Evolutionary conservation across 2,888 invertebrate genomes (phyloP), one percentile per base, ranked within the genome.

Genomic region (Fissipunctia ypsillon): DNA sequence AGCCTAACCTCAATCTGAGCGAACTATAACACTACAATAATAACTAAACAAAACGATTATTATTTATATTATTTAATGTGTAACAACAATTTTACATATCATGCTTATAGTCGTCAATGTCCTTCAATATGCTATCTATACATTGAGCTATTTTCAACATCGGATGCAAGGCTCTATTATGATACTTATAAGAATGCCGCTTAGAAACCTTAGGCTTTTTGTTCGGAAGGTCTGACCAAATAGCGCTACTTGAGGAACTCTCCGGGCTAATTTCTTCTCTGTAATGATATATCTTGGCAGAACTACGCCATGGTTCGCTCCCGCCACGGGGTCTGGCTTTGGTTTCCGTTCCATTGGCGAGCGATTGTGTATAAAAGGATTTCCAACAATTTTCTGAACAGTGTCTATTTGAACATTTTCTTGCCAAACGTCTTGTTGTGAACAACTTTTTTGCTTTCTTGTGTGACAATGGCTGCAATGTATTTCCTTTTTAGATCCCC

Each of bases 111-210:
- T 91, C 90, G 52, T 92, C 89, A 45, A 92, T 87, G 74, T 95
- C 92, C 69, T 90, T 88, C 73, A 95, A 77, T 74, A 94, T 84
- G 59, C 79, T 90, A 74, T 95, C 94, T 54, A 95, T 91, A 76
- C 93, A 93, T 25, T 85, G 88, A 35, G 93, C 91, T 72, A 95
- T 89, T 87, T 93, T 91, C 45, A 93, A 74, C 91, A 95, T 93
- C 2, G 94, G 94, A 73, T 92, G 92, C 28, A 88, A 77, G 9
- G 91, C 87, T 78, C 84, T 89, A 48, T 81, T 86, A 35, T 88
- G 84, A 78, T 90, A 87, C 81, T 89, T 90, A 69, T 80, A 83
- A 78, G 86, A 88, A 48, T 74, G 70, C 65, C 71, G 63, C 54
- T 54, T 69, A 31, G 69, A 73, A 41, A 16, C 28, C 31, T 76